A percentile compares a stretch with the other conserved stretches of the same genome.
Conservation (phyloP, 2,888 invertebrate genomes). For the Caenorhabditis wallacei region DNA sequence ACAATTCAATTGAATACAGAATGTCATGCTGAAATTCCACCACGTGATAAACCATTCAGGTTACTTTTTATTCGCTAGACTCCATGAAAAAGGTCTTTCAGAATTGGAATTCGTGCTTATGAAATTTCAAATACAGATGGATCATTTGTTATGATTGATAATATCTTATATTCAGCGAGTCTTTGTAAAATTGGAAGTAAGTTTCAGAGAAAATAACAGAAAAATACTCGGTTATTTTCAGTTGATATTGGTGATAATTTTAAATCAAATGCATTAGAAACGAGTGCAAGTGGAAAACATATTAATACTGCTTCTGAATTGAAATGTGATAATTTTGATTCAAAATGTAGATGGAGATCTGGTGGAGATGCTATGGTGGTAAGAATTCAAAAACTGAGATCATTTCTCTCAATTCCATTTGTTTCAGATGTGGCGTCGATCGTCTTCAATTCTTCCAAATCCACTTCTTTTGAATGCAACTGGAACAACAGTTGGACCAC, state of each 20-base stretch:
- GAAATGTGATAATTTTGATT: constrained; percentile 78
- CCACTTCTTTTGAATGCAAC: constrained; percentile 79
- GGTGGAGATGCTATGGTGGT: constrained; percentile 75
- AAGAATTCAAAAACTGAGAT: neutral
- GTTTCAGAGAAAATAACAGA: constrained; percentile 7
- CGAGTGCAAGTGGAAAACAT: constrained; percentile 76
- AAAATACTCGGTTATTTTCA: constrained; percentile 62
- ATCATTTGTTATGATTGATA: constrained; percentile 82
- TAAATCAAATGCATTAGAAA: constrained; percentile 73
- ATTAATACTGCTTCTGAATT: constrained; percentile 73
- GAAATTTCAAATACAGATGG: constrained; percentile 81
- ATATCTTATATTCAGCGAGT: constrained; percentile 80
- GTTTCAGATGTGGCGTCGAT: constrained; percentile 77
- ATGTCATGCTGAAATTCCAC: constrained; percentile 79
- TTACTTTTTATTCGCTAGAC: constrained; percentile 11
- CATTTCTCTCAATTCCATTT: neutral
- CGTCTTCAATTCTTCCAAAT: constrained; percentile 69
- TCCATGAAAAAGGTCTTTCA: constrained; percentile 9
- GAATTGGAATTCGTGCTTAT: constrained; percentile 79
- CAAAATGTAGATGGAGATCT: constrained; percentile 80
- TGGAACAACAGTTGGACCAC: constrained; percentile 78
- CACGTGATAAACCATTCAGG: constrained; percentile 78
- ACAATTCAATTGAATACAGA: constrained; percentile 76
- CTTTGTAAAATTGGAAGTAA: constrained; percentile 81
- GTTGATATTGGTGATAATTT: constrained; percentile 81